Evolutionary conservation across 2,888 invertebrate genomes (phyloP), one percentile per base, ranked within the genome.

Genomic region (Dendrolimus pini): DNA sequence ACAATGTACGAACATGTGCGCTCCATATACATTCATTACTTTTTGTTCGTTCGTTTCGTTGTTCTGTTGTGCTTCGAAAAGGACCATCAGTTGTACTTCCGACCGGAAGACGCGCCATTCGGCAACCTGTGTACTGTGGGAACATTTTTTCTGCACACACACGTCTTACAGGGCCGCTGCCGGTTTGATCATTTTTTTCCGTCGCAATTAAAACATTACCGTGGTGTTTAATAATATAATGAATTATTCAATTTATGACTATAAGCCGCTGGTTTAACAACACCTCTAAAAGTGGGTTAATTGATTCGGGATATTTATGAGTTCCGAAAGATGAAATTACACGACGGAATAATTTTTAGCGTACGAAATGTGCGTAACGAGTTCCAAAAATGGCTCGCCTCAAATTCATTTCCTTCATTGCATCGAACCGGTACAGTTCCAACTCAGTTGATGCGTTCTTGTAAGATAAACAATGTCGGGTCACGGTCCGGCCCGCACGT

Each of bases 111-210:
- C 81, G 73, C 75, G 71, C 77, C 80, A 81, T 85, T 85, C 78
- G 83, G 77, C 82, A 88, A 90, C 89, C 89, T 89, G 89, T 86
- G 82, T 68, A 69, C 73, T 85, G 84, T 89, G 89, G 82, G 89
- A 89, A 89, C 70, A 70, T 82, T 84, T 83, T 86, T 83, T 76
- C 69, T 72, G 66, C 70, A 71, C 70, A 70, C 71, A 72, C 70
- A 71, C 68, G 65, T 61, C 64, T 63, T 66, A 64, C 69, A 81
- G 80, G 82, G 83, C 68, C 82, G 73, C 71, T 74, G 68, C 68
- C 70, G 77, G 72, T 68, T 72, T 63, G 30, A 30, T 30, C 30
- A 30, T 30, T 62, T 65, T 57, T 62, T 69, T 47, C 6, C 47
- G 47, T 47, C 47, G 62, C 73, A 71, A 72, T 71, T 72, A 70